These are phyloP conservation scores for Medauroidea extradentata DNA, from an alignment of 1,140 invertebrate species.

Conservation along the genomic window DNA sequence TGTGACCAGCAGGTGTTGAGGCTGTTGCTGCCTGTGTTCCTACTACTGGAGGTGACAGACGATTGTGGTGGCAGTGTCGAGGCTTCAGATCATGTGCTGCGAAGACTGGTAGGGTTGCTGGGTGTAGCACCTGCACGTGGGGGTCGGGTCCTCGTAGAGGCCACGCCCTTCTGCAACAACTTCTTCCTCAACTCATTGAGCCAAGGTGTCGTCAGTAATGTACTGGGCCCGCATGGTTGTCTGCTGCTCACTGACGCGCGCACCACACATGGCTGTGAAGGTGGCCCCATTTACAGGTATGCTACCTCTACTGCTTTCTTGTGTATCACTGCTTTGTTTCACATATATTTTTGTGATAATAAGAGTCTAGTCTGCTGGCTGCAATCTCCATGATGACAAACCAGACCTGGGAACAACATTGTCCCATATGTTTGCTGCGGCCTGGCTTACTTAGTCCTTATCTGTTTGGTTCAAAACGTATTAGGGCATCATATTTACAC, in stretches of 20 bases:
- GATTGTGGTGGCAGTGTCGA: constrained; percentile 25
- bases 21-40: constrained; percentile 45
- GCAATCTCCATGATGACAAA: too few species aligned
- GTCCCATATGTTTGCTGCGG: too few species aligned
- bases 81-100: too few species aligned
- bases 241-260: constrained; percentile 55
- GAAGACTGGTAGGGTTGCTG: constrained; percentile 39
- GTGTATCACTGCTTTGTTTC: too few species aligned
- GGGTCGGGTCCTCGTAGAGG: not conserved
- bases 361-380: too few species aligned
- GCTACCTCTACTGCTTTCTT: too few species aligned
- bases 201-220: constrained; percentile 51
- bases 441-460: too few species aligned
- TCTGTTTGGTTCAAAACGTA: too few species aligned
- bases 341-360: too few species aligned
- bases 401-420: too few species aligned
- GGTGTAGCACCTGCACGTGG: constrained; percentile 49
- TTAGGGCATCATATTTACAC: too few species aligned
- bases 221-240: constrained; percentile 47
- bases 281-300: constrained; percentile 50
- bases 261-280: constrained; percentile 53
- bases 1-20: constrained; percentile 43
- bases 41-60: constrained; percentile 45
- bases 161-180: constrained; percentile 50
- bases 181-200: constrained; percentile 52